Conservation (phyloP, 2,797 vertebrate genomes). For the Paedocypris micromegethes region DNA sequence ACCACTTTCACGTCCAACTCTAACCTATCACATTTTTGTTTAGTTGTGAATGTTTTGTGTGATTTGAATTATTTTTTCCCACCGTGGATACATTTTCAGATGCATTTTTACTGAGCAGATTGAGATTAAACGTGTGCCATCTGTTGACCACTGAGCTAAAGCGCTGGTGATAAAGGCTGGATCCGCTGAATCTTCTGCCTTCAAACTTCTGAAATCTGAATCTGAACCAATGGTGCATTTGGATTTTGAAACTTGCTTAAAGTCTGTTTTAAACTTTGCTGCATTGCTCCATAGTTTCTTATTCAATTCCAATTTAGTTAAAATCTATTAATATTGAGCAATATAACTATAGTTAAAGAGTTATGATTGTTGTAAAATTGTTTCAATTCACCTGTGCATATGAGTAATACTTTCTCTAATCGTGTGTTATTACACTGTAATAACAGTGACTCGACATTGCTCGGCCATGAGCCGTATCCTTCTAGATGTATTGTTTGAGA, state of each 20-base stretch:
- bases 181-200: background rate
- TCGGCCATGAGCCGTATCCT: constrained; percentile 50
- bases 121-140: background rate
- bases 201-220: background rate
- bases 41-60: too few relatives aligned
- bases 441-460: background rate
- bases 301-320: too few relatives aligned
- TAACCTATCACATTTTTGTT: too few relatives aligned
- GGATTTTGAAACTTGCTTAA: too few relatives aligned
- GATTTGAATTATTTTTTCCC: too few relatives aligned
- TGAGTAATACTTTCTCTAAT: constrained; percentile 18
- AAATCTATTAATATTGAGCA: too few relatives aligned
- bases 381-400: background rate
- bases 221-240: too few relatives aligned
- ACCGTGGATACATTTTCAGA: too few relatives aligned
- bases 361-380: background rate
- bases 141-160: background rate
- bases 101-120: constrained; percentile 1
- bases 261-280: too few relatives aligned
- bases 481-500: constrained; percentile 51
- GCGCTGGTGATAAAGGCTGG: background rate
- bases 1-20: too few relatives aligned
- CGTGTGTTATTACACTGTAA: constrained; percentile 8
- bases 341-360: background rate
- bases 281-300: too few relatives aligned